Base-by-base conservation (phyloP, 2,797 vertebrate genomes). In the Zalophus californianus region DNA sequence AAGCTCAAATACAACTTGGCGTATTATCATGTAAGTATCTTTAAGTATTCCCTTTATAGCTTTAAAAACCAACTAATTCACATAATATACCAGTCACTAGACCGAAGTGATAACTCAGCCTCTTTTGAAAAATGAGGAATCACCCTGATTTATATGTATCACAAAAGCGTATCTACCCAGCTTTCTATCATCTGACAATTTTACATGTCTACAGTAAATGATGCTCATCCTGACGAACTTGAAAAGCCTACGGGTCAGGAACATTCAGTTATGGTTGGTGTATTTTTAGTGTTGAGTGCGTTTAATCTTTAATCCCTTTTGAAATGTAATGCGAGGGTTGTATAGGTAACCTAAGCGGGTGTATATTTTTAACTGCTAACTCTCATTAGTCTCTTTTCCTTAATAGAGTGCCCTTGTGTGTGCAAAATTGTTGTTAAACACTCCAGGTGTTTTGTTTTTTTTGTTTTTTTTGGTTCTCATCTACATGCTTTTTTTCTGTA, bases 71-170 rank as follows among this genome's bases (percentile, higher is more conserved):
- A 93, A 54, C 23, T 54, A 62, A 48, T 73, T 91, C 60, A 86
- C 27, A 56, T 66, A 88, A 82, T 27, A 48, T 23, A 72, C 27
- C 68, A 66, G 52, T 83, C 84, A 72, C 62, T 82, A 77, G 54
- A 21, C 62, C 79, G 21, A 75, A 86, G 18, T 48, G 58, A 56
- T 72, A 72, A 92, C 35, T 80, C 20, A 68, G 3, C 92, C 41
- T 91, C 15, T 94, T 41, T 88, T 96, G 44, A 90, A 93, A 93
- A 96, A 91, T 66, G 14, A 91, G 50, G n/a, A 88, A 23, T 86
- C 58, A 82, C 11, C 9, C 38, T 73, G 58, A 94, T 75, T 92
- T 88, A 75, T 64, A 50, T 44, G 13, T 73, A 20, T 70, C 35
- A 66, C n/a, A 62, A 77, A 90, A 83, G 1, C 5, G 7, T 27